These are phyloP conservation scores for Diuraphis noxia DNA, from an alignment of 1,140 invertebrate species.

Conservation along the genomic window DNA sequence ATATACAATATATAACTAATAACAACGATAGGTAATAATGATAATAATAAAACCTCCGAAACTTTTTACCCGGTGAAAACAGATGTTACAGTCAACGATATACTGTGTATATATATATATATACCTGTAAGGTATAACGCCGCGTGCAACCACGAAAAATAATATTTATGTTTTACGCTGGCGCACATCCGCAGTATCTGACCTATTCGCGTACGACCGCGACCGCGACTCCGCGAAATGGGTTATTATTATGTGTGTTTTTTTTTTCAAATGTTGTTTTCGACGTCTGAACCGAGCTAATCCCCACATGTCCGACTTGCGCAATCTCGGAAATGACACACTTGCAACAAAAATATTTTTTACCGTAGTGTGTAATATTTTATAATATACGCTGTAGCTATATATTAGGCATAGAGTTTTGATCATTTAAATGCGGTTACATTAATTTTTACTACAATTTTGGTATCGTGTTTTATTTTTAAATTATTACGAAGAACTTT, in stretches of 20 bases:
- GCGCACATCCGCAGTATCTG: neutral
- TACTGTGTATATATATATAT: neutral
- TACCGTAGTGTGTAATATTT: neutral
- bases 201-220: neutral
- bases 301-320: neutral
- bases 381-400: no score
- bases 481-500: no score
- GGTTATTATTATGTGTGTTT: neutral
- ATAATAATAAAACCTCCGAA: neutral
- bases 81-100: constrained; percentile 1
- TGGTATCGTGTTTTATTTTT: no score
- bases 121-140: neutral
- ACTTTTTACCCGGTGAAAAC: neutral
- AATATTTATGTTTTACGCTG: neutral
- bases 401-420: no score
- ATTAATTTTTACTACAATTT: neutral
- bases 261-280: neutral
- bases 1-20: constrained; percentile 11
- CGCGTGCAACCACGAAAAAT: neutral
- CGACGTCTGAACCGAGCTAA: neutral
- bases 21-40: neutral
- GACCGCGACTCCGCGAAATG: neutral
- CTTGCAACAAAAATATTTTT: neutral
- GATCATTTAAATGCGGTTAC: neutral
- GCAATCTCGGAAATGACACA: neutral